phyloP scores from a whole-genome alignment of 2,113 vertebrate species.

The Addax nasomaculatus region DNA sequence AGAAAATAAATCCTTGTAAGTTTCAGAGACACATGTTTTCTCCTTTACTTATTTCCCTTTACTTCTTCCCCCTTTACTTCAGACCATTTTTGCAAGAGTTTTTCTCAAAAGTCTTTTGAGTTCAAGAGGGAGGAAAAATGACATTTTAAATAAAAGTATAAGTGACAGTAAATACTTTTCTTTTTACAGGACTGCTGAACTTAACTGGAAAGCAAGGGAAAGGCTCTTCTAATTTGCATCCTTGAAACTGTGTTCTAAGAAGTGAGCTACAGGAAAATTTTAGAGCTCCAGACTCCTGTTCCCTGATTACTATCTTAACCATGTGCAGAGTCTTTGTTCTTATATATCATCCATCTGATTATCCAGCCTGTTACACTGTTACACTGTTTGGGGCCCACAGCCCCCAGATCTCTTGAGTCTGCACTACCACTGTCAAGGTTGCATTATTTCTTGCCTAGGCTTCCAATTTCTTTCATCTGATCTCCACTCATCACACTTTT shows the following conservation, averaged over 20 bases:
- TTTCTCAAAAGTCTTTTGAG: not conserved
- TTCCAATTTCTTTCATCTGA: not conserved
- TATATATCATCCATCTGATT: not conserved
- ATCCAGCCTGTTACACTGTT: not conserved
- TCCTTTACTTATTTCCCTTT: not conserved
- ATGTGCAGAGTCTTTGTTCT: not conserved
- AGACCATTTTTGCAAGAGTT: not conserved
- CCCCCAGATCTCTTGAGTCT: not conserved
- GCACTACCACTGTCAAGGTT: not conserved
- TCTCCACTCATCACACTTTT: not conserved
- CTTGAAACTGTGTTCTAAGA: not conserved
- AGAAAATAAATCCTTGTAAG: not conserved
- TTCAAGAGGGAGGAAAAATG: not conserved
- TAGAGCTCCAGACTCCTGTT: not conserved
- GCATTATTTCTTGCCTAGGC: not conserved
- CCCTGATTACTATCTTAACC: not conserved
- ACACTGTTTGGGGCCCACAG: not conserved
- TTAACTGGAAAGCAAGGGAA: not conserved
- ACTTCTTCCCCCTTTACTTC: not conserved
- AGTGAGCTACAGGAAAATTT: not conserved
- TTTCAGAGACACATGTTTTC: not conserved
- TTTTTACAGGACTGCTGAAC: not conserved
- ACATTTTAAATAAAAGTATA: not conserved
- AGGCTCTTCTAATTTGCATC: not conserved
- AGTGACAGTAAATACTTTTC: not conserved